Base-by-base conservation (phyloP, 2,113 vertebrate species). In the Chelonoidis abingdonii region DNA sequence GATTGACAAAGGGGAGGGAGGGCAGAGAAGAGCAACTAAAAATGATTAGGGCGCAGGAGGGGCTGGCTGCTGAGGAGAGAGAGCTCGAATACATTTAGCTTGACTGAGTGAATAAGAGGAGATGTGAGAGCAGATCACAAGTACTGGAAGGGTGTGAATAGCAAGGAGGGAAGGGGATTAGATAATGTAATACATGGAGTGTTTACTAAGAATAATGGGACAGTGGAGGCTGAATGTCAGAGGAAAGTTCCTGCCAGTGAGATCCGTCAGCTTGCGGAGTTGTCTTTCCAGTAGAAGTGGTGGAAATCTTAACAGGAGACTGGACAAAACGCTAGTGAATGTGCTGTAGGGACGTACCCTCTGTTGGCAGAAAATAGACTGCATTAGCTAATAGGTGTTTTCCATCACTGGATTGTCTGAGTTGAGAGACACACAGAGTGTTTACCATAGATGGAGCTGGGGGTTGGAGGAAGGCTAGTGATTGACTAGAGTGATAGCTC, bases 201-300 rank as follows among this genome's bases (percentile, higher is more conserved):
- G 69, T 54, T n/a, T 89, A 27, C 44, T 50, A 50, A 56, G 27
- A 91, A 10, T 11, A 72, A 44, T 25, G 41, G 72, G 21, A 7
- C 72, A 44, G 41, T 25, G 38, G 38, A 41, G 72, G 72, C 72
- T 44, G 72, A 44, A 24, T 41, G 44, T 76, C 41, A 44, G 24
- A 47, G 75, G 75, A 47, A 44, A 47, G 38, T 44, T 25, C 12
- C 75, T 47, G 75, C 6, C 41, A 13, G 75, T 0, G 41, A 38
- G 44, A 53, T n/a, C 91, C 22, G 0, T 92, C 72, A 92, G 65
- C 50, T 94, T 80, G 49, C 52, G 87, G 59, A 94, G 56, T 8
- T 2, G 13, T 75, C 44, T 47, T 19, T 91, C 44, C 88, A 83
- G 85, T 24, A 75, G 79, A 16, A 90, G 56, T 87, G 72, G 54